Conservation (phyloP, 2,888 invertebrate species). For the Pasiphila rectangulata region DNA sequence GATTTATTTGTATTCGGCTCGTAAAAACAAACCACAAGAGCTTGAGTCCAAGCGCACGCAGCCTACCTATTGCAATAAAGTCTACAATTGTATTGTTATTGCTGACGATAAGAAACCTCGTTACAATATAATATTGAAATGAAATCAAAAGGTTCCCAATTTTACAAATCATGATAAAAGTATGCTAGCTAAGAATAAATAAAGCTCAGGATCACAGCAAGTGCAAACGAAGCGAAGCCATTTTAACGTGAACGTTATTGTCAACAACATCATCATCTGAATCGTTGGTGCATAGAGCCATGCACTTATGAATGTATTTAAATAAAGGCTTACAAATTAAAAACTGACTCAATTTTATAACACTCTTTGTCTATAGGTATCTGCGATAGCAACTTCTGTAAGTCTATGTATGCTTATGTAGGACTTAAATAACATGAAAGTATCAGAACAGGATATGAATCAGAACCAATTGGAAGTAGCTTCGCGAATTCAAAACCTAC, state of each 20-base stretch:
- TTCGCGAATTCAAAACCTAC: conserved; percentile 33
- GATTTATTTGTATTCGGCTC: conserved; percentile 59
- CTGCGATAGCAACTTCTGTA: too few species aligned
- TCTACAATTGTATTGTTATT: conserved; percentile 59
- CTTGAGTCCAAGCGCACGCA: conserved; percentile 49
- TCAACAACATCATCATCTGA: too few species aligned
- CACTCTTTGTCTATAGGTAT: too few species aligned
- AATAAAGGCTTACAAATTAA: too few species aligned
- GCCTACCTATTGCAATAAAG: conserved; percentile 53
- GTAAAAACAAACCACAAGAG: conserved; percentile 61
- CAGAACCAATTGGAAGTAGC: conserved; percentile 12
- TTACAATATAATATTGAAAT: conserved; percentile 46
- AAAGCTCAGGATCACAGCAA: too few species aligned
- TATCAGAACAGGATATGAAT: conserved; percentile 3
- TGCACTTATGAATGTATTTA: too few species aligned
- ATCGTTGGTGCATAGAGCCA: too few species aligned
- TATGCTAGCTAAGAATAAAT: too few species aligned
- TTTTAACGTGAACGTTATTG: too few species aligned
- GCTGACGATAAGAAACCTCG: conserved; percentile 45
- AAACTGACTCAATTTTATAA: too few species aligned
- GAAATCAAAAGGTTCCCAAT: conserved; percentile 22
- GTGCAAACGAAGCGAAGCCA: too few species aligned
- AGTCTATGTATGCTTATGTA: neutral
- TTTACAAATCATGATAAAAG: conserved; percentile 7
- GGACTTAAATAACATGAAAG: neutral